Conservation (phyloP, 2,888 invertebrate species). For the Andrena chrysosceles region DNA sequence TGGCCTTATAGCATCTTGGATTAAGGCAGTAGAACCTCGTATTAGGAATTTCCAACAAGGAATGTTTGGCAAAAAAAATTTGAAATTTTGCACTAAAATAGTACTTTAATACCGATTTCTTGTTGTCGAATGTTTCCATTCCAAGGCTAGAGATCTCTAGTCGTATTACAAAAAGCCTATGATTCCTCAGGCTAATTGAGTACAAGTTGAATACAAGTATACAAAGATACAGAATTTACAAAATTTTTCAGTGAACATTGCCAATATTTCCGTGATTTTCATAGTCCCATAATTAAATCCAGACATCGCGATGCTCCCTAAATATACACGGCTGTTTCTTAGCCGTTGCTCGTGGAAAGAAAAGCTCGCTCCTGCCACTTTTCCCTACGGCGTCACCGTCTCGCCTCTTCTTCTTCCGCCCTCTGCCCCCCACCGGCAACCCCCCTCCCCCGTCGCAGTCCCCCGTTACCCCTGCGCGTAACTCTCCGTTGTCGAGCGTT, state of each 20-base stretch:
- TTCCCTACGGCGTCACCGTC: slow-evolving; percentile 67
- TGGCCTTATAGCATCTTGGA: no score
- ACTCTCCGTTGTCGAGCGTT: slow-evolving; percentile 75
- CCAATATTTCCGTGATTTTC: slow-evolving; percentile 27
- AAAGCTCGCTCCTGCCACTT: slow-evolving; percentile 59
- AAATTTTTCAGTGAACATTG: background rate
- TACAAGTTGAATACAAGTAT: no score
- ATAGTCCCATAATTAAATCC: slow-evolving; percentile 48
- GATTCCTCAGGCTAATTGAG: no score
- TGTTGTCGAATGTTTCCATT: no score
- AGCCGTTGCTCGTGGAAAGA: slow-evolving; percentile 53
- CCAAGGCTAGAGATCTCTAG: no score
- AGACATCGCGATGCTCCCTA: slow-evolving; percentile 27
- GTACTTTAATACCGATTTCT: no score
- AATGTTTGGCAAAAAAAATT: no score
- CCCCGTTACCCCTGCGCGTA: slow-evolving; percentile 42
- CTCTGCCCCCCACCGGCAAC: slow-evolving; percentile 40
- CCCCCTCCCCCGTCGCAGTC: slow-evolving; percentile 45
- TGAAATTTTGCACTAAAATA: no score
- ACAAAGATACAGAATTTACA: no score
- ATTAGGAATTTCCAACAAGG: no score
- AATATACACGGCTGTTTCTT: slow-evolving; percentile 34
- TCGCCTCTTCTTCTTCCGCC: slow-evolving; percentile 56
- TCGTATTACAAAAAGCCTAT: no score
- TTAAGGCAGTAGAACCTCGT: no score